A percentile compares a stretch with the other conserved stretches of the same genome.
These are phyloP conservation scores for Ictalurus punctatus DNA, from an alignment of 2,113 vertebrate genomes.

Conservation along the genomic window DNA sequence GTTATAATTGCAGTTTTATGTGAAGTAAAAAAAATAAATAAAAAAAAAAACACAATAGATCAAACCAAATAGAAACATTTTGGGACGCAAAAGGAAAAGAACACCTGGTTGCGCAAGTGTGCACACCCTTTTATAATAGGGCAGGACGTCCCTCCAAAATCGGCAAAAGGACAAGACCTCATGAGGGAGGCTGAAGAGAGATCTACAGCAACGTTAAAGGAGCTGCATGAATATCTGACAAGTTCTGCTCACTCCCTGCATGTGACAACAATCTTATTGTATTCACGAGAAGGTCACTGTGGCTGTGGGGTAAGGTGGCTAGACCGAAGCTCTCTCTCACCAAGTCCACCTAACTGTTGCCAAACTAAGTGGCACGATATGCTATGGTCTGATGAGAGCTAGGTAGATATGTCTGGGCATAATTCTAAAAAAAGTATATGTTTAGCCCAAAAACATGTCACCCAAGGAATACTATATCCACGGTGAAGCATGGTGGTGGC, in stretches of 20 bases:
- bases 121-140: background rate
- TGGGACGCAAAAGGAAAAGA: background rate
- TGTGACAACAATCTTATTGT: background rate
- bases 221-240: background rate
- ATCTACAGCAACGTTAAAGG: background rate
- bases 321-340: background rate
- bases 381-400: background rate
- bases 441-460: background rate
- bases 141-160: background rate
- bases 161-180: background rate
- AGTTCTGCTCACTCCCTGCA: background rate
- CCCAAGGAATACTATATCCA: too few species aligned
- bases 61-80: background rate
- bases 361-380: background rate
- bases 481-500: background rate
- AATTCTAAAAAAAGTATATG: background rate
- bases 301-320: background rate
- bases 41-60: too few species aligned
- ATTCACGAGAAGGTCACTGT: background rate
- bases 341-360: background rate
- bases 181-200: background rate
- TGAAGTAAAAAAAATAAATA: too few species aligned
- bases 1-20: background rate
- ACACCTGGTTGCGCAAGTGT: background rate
- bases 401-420: background rate